Percentiles rank a stretch among this genome's conserved stretches.
These are phyloP conservation scores for Pentamera pediparva DNA, from an alignment of 53 echinoderm and acorn worm species.

Conservation along the genomic window DNA sequence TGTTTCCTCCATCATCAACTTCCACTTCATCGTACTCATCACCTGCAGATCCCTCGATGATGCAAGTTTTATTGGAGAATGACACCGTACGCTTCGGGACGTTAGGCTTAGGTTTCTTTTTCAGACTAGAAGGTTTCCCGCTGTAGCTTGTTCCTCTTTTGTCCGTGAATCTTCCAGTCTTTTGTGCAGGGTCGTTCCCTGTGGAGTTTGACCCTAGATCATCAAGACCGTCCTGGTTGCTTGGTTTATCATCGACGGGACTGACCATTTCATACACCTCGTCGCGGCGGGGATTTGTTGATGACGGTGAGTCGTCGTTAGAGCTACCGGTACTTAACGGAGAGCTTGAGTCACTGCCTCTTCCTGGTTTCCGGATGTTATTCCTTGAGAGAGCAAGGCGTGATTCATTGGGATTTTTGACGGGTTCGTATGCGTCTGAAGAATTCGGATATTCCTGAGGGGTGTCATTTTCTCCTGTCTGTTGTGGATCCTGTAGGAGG, in stretches of 20 bases:
- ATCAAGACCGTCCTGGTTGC: no score
- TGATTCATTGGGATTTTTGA: no score
- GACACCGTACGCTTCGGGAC: slow-evolving; percentile 14
- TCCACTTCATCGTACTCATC: slow-evolving; percentile 14
- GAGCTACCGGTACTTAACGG: no score
- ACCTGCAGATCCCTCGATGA: neutral
- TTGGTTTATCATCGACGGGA: neutral
- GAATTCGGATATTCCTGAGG: neutral
- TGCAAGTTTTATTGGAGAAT: slow-evolving; percentile 14
- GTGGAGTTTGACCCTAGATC: neutral
- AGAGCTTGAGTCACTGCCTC: neutral
- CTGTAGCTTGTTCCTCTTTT: neutral
- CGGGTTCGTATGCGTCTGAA: neutral
- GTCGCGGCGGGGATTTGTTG: neutral
- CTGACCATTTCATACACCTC: slow-evolving; percentile 15
- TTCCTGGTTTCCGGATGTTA: neutral
- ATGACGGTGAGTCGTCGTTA: no score
- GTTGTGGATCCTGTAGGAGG: neutral
- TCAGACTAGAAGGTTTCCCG: neutral
- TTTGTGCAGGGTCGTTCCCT: neutral
- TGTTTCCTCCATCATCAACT: neutral
- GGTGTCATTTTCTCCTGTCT: neutral
- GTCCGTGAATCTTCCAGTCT: neutral
- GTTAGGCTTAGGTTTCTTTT: slow-evolving; percentile 13
- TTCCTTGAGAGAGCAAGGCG: slow-evolving; percentile 14